Evolutionary conservation across 2,797 vertebrate genomes (phyloP).

Genomic region (Acestrorhynchus altus): DNA sequence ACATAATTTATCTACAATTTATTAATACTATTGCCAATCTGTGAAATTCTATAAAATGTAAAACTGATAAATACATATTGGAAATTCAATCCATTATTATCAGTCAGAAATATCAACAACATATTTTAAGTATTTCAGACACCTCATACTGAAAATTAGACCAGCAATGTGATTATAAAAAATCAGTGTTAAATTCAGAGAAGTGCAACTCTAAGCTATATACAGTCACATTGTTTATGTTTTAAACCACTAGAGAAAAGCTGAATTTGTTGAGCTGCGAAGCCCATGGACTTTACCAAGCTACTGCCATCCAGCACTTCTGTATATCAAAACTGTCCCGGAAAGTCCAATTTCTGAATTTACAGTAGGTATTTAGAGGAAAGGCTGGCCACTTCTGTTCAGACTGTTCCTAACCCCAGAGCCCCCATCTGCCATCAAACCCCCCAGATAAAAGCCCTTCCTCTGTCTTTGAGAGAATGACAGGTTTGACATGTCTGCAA

Average conservation of each 20-base stretch:
- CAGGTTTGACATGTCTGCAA: conserved; percentile 65
- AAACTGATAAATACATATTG: conserved; percentile 13
- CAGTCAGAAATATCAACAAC: conserved; percentile 8
- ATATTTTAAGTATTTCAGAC: not conserved
- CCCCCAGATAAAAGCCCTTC: conserved; percentile 59
- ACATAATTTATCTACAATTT: not conserved
- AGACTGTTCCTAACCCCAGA: conserved; percentile 55
- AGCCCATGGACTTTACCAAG: conserved; percentile 20
- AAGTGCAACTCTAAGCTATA: conserved; percentile 1
- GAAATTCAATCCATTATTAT: conserved; percentile 10
- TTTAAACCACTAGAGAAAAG: conserved; percentile 24
- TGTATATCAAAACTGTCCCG: conserved; percentile 38
- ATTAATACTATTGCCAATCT: not conserved
- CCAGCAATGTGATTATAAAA: not conserved
- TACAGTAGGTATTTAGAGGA: conserved; percentile 49
- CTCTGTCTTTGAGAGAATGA: conserved; percentile 62
- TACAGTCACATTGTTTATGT: conserved; percentile 5
- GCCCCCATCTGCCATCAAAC: conserved; percentile 50
- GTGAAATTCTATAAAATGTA: conserved; percentile 7
- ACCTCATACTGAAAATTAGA: not conserved
- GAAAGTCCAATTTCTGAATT: conserved; percentile 26
- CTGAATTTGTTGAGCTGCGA: conserved; percentile 29
- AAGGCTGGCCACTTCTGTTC: conserved; percentile 44
- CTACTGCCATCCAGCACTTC: conserved; percentile 16
- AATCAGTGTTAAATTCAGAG: conserved; percentile 2